Evolutionary conservation across 92 coral and sea anemone genomes (phyloP).

Genomic region (Parazoanthus darwini): DNA sequence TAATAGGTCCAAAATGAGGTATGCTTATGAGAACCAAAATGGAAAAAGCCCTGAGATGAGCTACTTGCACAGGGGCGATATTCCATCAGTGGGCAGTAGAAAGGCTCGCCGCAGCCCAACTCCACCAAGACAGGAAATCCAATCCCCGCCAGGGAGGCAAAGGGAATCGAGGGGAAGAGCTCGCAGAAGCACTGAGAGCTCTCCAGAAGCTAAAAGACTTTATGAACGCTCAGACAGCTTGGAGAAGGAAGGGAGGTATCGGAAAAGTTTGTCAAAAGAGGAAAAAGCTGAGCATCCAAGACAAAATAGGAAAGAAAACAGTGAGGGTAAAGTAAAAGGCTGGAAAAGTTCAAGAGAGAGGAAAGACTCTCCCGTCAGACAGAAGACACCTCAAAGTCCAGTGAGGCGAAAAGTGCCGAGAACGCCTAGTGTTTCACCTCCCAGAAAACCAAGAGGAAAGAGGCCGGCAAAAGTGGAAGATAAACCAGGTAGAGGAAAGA

Average conservation of each 20-base stretch:
- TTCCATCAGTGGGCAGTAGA: not conserved
- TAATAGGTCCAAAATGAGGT: not conserved
- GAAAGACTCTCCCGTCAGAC: not conserved
- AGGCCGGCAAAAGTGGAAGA: constrained; percentile 3
- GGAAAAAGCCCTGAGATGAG: constrained; percentile 5
- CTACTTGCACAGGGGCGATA: not conserved
- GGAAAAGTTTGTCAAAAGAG: not conserved
- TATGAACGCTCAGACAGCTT: not conserved
- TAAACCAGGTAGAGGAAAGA: not conserved
- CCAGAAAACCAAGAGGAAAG: not conserved
- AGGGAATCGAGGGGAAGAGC: constrained; percentile 14
- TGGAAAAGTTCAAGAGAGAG: constrained; percentile 2
- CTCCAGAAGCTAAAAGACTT: constrained; percentile 24
- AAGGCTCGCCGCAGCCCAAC: not conserved
- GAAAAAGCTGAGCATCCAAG: not conserved
- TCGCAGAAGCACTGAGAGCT: constrained; percentile 9
- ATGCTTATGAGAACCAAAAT: constrained; percentile 6
- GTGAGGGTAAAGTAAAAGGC: not conserved
- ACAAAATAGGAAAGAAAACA: not conserved
- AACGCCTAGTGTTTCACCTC: constrained; percentile 17
- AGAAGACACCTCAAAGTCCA: not conserved
- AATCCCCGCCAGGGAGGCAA: not conserved
- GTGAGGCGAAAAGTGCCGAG: not conserved
- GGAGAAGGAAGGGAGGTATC: not conserved
- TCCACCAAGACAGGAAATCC: constrained; percentile 12